Percentiles rank a stretch among this genome's conserved stretches.
Evolutionary conservation across 2,797 vertebrate species (phyloP).

Genomic region (Adelosebastes latens): DNA sequence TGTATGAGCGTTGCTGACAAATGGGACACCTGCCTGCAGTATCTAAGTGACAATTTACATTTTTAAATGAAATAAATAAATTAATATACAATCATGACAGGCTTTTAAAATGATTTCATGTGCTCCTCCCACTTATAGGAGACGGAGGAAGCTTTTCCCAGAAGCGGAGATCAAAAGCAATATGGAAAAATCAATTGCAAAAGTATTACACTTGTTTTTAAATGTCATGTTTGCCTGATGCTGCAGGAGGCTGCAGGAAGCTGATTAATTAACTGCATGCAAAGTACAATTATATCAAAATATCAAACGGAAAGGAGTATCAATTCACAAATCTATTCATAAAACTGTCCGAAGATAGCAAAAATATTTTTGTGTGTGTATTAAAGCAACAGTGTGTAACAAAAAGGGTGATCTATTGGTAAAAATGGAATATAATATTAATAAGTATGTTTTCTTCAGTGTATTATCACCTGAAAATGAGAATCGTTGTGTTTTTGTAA

Average conservation of each 20-base stretch:
- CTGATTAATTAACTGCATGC: not conserved
- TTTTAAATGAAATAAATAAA: constrained; percentile 5
- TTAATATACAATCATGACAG: not conserved
- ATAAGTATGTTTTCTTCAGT: too few relatives aligned
- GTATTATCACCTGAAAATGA: too few relatives aligned
- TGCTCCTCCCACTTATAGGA: not conserved
- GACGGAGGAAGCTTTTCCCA: not conserved
- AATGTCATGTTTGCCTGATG: not conserved
- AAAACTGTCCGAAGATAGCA: not conserved
- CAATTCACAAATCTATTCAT: not conserved
- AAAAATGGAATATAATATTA: too few relatives aligned
- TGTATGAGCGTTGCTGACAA: constrained; percentile 6
- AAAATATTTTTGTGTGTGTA: not conserved
- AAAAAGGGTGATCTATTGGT: too few relatives aligned
- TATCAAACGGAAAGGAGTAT: not conserved
- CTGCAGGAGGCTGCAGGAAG: not conserved
- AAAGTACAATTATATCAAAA: not conserved
- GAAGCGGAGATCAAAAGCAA: not conserved
- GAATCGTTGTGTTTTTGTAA: too few relatives aligned
- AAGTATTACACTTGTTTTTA: not conserved
- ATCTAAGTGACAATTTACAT: constrained; percentile 7
- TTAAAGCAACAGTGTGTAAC: too few relatives aligned
- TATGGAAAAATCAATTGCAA: constrained; percentile 2
- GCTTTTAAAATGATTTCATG: constrained; percentile 1
- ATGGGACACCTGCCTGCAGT: constrained; percentile 26